Evolutionary conservation across 2,113 vertebrate genomes (phyloP).

Genomic region (Percina caprodes): DNA sequence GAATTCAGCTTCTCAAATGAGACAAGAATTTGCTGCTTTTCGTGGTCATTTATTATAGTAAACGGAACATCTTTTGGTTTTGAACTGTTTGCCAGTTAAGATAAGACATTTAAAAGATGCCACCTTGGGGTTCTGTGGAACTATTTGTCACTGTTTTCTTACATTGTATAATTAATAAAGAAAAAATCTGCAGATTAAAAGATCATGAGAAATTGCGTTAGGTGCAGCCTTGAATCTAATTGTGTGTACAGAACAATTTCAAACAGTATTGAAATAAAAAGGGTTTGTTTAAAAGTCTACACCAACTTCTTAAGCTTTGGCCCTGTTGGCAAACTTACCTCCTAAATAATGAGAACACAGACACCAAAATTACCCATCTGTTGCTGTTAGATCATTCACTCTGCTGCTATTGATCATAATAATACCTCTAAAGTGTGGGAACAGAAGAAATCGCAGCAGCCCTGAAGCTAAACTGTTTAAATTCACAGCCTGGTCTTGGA

Average conservation of each 20-base stretch:
- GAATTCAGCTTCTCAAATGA: neutral
- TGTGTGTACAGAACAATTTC: neutral
- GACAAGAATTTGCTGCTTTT: neutral
- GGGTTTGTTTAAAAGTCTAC: neutral
- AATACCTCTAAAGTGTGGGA: slow-evolving; percentile 38
- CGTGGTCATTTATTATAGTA: neutral
- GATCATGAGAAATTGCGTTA: neutral
- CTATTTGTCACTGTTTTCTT: neutral
- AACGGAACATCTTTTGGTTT: neutral
- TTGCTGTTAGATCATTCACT: slow-evolving; percentile 64
- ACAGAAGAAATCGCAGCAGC: slow-evolving; percentile 25
- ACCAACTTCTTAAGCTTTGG: slow-evolving; percentile 4
- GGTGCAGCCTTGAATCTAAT: neutral
- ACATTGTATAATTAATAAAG: neutral
- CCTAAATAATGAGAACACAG: slow-evolving; percentile 35
- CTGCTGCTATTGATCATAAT: slow-evolving; percentile 38
- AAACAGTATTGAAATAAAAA: slow-evolving; percentile 1
- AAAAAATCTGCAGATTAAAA: slow-evolving; percentile 16
- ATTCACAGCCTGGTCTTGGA: slow-evolving; percentile 31
- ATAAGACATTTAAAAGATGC: neutral
- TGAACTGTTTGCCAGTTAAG: neutral
- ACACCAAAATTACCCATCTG: slow-evolving; percentile 52
- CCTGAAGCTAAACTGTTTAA: slow-evolving; percentile 7
- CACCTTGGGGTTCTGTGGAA: neutral
- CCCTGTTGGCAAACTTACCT: slow-evolving; percentile 17